Conservation (phyloP, 2,888 invertebrate species). For the Eupeodes luniger region DNA sequence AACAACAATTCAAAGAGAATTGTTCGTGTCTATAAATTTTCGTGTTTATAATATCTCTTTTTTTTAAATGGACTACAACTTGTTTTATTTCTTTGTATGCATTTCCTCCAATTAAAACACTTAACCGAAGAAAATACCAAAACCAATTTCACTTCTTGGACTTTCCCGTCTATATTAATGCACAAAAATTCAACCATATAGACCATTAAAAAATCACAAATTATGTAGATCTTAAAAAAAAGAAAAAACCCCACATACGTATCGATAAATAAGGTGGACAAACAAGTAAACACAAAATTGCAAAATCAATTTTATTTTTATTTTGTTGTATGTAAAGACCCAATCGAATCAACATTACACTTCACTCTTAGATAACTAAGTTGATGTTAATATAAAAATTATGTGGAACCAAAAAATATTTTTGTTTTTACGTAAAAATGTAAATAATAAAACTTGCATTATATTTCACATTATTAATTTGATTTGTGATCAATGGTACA, state of each 20-base stretch:
- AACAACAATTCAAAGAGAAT: no score
- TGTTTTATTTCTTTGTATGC: neutral
- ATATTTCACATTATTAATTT: conserved; percentile 11
- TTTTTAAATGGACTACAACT: neutral
- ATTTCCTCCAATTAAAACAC: neutral
- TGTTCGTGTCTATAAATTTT: no score
- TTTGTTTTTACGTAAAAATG: conserved; percentile 13
- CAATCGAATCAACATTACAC: conserved; percentile 22
- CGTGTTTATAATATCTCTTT: neutral
- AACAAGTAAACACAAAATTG: conserved; percentile 25
- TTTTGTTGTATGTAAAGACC: conserved; percentile 16
- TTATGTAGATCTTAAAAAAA: neutral
- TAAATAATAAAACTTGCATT: neutral
- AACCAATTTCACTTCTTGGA: conserved; percentile 1
- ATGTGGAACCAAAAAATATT: neutral
- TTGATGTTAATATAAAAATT: neutral
- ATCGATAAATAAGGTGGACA: conserved; percentile 15
- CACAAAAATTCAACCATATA: neutral
- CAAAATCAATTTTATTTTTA: conserved; percentile 15
- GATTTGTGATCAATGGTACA: conserved; percentile 1
- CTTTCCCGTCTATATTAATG: neutral
- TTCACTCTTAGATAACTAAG: conserved; percentile 24
- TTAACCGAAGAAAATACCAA: neutral
- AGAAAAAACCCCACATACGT: no score
- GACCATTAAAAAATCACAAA: conserved; percentile 18